Percentiles rank a stretch among this genome's conserved stretches.
Evolutionary conservation across 2,797 vertebrate genomes (phyloP).

Genomic region (Microchirus variegatus): DNA sequence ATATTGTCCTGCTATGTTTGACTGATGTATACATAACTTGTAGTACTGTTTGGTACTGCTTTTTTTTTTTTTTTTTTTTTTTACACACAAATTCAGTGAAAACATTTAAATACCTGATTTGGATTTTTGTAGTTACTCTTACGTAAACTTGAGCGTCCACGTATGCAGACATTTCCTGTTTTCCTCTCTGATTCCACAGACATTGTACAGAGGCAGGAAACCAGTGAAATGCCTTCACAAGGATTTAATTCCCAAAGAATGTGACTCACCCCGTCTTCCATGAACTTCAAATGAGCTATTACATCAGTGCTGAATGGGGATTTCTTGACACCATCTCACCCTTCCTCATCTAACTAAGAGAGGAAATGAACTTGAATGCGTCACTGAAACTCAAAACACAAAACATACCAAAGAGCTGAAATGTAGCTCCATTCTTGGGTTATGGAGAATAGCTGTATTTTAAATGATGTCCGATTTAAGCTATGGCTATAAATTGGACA

Average conservation of each 20-base stretch:
- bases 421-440: background rate
- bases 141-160: constrained; percentile 35
- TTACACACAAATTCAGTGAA: background rate
- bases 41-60: no score
- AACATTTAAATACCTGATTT: constrained; percentile 34
- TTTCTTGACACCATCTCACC: constrained; percentile 49
- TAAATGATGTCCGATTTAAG: constrained; percentile 13
- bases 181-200: constrained; percentile 41
- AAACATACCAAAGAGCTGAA: constrained; percentile 4
- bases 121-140: constrained; percentile 23
- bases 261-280: constrained; percentile 44
- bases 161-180: constrained; percentile 66
- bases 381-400: constrained; percentile 23
- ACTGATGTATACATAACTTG: no score
- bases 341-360: constrained; percentile 54
- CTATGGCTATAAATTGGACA: constrained; percentile 10
- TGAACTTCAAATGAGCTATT: constrained; percentile 58
- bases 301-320: constrained; percentile 61
- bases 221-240: constrained; percentile 52
- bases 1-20: no score
- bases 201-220: constrained; percentile 65
- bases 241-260: constrained; percentile 64
- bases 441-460: background rate
- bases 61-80: constrained; percentile 11
- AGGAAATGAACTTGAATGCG: constrained; percentile 44